phyloP scores from a whole-genome alignment of 2,113 vertebrate species.

The Lophochroa leadbeateri region DNA sequence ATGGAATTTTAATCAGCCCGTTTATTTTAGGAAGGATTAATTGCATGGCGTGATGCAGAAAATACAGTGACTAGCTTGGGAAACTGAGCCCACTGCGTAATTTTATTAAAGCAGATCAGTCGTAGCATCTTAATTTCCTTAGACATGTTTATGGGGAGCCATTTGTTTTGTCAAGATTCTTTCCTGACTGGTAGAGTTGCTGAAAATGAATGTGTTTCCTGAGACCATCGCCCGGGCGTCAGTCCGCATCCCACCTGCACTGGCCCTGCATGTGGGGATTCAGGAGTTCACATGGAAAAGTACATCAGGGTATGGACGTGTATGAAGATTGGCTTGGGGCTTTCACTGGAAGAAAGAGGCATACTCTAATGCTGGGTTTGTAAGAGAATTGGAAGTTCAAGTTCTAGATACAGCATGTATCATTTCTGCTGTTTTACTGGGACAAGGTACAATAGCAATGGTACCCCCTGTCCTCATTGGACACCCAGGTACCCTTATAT shows the following conservation, averaged over 20 bases:
- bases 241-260: not conserved
- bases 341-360: not conserved
- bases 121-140: constrained; percentile 72
- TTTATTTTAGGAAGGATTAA: constrained; percentile 80
- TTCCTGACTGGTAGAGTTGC: constrained; percentile 25
- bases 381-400: not conserved
- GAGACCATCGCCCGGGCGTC: not conserved
- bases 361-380: not conserved
- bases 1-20: constrained; percentile 77
- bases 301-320: accelerated
- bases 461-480: not conserved
- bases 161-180: constrained; percentile 55
- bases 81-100: constrained; percentile 39
- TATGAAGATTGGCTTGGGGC: not conserved
- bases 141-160: constrained; percentile 65
- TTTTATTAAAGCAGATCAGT: constrained; percentile 68
- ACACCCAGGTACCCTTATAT: too few relatives aligned
- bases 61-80: constrained; percentile 34
- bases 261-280: not conserved
- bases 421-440: not conserved
- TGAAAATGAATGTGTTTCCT: constrained; percentile 1
- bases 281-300: not conserved
- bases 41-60: constrained; percentile 68
- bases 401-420: not conserved
- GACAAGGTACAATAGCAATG: not conserved